phyloP scores from a whole-genome alignment of 2,888 invertebrate species.

The Unio delphinus region DNA sequence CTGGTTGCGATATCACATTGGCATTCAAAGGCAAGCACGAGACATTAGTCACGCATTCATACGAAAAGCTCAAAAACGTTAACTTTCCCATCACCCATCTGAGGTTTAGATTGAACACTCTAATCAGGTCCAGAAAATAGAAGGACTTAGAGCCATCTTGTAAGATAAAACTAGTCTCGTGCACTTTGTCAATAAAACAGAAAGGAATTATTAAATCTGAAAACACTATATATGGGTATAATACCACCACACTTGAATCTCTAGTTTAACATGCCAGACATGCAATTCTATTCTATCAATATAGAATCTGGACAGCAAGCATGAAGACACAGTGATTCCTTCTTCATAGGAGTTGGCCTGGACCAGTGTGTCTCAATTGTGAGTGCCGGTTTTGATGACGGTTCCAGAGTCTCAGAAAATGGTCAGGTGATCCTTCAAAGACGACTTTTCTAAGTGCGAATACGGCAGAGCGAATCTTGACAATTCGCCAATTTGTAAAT shows the following conservation, averaged over 20 bases:
- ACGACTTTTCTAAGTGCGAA: too few relatives aligned
- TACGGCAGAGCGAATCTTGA: too few relatives aligned
- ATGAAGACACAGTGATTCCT: too few relatives aligned
- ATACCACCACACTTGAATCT: background rate
- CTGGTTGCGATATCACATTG: conserved; percentile 2
- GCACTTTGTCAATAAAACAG: background rate
- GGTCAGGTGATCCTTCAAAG: too few relatives aligned
- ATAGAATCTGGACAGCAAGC: conserved; percentile 1
- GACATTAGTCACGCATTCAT: background rate
- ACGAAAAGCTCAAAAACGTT: background rate
- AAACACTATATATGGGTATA: background rate
- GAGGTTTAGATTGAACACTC: background rate
- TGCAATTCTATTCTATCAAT: background rate
- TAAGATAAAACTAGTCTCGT: background rate
- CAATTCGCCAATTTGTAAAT: too few relatives aligned
- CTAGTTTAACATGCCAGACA: background rate
- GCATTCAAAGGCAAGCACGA: background rate
- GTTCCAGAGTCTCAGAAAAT: too few relatives aligned
- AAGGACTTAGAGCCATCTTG: background rate
- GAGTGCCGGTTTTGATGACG: too few relatives aligned
- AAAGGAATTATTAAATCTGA: background rate
- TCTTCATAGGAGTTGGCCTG: too few relatives aligned
- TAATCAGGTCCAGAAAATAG: background rate
- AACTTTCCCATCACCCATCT: background rate
- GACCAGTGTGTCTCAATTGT: too few relatives aligned